Base-by-base conservation (phyloP, 2,888 invertebrate species). In the Plagodis dolabraria region DNA sequence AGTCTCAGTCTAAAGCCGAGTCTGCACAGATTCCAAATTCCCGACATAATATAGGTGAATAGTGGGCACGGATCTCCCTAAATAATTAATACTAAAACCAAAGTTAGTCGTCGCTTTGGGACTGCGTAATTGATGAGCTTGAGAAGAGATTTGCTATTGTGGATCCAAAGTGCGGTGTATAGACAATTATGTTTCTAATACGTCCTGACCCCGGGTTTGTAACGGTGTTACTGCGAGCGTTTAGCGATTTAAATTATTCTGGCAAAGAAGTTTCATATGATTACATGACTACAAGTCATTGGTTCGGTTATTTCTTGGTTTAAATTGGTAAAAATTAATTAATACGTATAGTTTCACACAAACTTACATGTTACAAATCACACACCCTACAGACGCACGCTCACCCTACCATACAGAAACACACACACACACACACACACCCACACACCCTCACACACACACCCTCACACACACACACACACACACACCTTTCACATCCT, bases 141-240 rank as follows among this genome's bases (percentile, higher is more conserved):
- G 47, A 57, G 57, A 52, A 58, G 57, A 49, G 64, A 60, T 60
- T 60, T 60, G 60, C 55, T 34, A 47, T 59, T 59, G 53, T 59
- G 46, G 47, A 33, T 45, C 47, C 43, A 34, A 10, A 46, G n/a
- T 48, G 47, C n/a, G 45, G 45, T 45, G 7, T 34, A 36, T 35
- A 56, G 52, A 52, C 9, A 43, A 50, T 54, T 47, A 51, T 60
- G 42, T 52, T 56, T 49, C 54, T 60, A 60, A 60, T 56, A 53
- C 49, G 45, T 53, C 55, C 48, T 43, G 51, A 47, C 51, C 40
- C 49, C 9, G 45, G 9, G 7, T 22, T 38, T 38, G 49, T 12
- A 6, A n/a, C 5, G 43, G 33, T 9, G 8, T 5, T n/a, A 40
- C 7, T 47, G 9, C n/a, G 5, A 47, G 47, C 57, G 51, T 35